Percentiles rank a stretch among this genome's conserved stretches.
Conservation (phyloP, 64 coral and sea anemone genomes). For the Platygyra sinensis region DNA sequence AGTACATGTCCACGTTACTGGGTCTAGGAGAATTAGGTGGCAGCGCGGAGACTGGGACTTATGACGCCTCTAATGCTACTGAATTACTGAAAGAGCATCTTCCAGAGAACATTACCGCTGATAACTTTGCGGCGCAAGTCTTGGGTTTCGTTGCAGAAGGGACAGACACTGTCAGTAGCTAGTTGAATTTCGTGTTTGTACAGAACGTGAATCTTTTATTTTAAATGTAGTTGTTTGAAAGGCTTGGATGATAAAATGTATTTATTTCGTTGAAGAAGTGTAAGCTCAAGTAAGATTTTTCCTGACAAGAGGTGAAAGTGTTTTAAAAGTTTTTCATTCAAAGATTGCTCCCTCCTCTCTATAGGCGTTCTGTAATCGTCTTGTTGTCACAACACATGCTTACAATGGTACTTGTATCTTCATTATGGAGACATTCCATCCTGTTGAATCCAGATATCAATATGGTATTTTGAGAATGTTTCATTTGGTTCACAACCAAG, state of each 20-base stretch:
- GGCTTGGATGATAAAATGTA: background rate
- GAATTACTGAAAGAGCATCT: slow-evolving; percentile 71
- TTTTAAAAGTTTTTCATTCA: too few species aligned
- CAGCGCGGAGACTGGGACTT: slow-evolving; percentile 91
- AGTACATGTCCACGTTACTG: slow-evolving; percentile 93
- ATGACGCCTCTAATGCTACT: slow-evolving; percentile 62
- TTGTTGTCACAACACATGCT: too few species aligned
- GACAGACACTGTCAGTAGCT: background rate
- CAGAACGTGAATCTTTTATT: background rate
- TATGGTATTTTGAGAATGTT: too few species aligned
- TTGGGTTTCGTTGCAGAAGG: slow-evolving; percentile 80
- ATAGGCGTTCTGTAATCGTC: too few species aligned
- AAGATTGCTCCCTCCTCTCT: too few species aligned
- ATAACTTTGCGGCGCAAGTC: slow-evolving; percentile 92
- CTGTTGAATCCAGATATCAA: too few species aligned
- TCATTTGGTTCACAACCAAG: background rate
- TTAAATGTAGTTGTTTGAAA: background rate
- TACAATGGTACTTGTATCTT: background rate
- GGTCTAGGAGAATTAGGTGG: slow-evolving; percentile 90
- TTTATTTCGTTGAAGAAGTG: background rate
- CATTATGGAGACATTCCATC: too few species aligned
- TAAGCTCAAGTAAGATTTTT: background rate
- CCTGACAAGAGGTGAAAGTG: too few species aligned
- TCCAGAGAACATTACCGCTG: slow-evolving; percentile 86
- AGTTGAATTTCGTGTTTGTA: background rate